Conservation (phyloP, 2,888 invertebrate genomes). For the Stictocephala bisonia region DNA sequence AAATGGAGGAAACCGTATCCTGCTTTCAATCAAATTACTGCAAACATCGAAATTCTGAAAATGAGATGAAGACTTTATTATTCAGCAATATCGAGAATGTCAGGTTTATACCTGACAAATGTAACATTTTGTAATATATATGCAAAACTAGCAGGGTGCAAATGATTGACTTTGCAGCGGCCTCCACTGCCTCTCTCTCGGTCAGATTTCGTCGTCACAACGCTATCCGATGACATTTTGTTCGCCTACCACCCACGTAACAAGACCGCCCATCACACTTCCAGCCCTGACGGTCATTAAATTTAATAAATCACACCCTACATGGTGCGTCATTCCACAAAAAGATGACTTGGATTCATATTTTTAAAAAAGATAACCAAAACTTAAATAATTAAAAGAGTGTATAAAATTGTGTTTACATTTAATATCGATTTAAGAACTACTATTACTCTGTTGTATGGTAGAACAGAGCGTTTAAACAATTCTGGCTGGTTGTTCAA, state of each 20-base stretch:
- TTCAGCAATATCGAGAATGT: constrained; percentile 40
- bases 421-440: no score
- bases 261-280: constrained; percentile 26
- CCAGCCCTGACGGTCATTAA: constrained; percentile 15
- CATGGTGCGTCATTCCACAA: neutral
- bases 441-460: no score
- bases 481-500: neutral
- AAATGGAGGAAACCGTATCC: no score
- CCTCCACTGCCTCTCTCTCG: no score
- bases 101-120: constrained; percentile 29
- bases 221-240: constrained; percentile 31
- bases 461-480: no score
- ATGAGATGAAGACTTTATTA: constrained; percentile 27
- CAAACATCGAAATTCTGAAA: no score
- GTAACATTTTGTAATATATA: constrained; percentile 42
- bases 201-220: constrained; percentile 30
- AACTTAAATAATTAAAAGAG: no score
- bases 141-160: constrained; percentile 41
- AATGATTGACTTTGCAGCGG: constrained; percentile 31
- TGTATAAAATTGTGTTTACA: no score
- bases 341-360: no score
- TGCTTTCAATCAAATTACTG: no score
- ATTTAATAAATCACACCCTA: constrained; percentile 31
- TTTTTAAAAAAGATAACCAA: no score
- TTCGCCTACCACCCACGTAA: constrained; percentile 7